These are phyloP conservation scores for Tympanuchus pallidicinctus DNA, from an alignment of 2,113 vertebrate species.

Conservation along the genomic window DNA sequence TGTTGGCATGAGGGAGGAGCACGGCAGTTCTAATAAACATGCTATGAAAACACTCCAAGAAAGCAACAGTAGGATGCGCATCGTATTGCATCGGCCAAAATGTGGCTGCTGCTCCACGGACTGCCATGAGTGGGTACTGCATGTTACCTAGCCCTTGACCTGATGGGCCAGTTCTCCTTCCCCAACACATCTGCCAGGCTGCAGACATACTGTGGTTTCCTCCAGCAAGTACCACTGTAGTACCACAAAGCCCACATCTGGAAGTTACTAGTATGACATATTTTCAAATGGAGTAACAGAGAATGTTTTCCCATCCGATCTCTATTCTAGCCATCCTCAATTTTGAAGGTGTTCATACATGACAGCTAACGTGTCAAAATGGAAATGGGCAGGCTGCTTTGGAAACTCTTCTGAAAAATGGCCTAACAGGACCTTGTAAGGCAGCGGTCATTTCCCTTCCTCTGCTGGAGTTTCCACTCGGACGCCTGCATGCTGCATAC, in stretches of 20 bases:
- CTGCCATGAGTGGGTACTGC: accelerated
- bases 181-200: background rate
- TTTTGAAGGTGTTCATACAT: background rate
- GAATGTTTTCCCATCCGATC: background rate
- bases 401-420: background rate
- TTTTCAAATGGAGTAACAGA: background rate
- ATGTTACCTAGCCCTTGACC: background rate
- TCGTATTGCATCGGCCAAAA: accelerated
- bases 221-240: background rate
- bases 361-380: background rate
- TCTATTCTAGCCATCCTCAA: background rate
- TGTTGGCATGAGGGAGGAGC: background rate
- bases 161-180: background rate
- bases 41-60: background rate
- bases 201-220: background rate
- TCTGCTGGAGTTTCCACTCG: background rate
- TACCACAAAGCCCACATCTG: background rate
- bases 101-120: background rate
- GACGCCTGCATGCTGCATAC: background rate
- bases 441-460: background rate
- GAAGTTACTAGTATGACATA: background rate
- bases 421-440: background rate
- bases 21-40: background rate
- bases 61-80: background rate
- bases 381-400: background rate